A percentile compares a stretch with the other conserved stretches of the same genome.
phyloP scores from a whole-genome alignment of 35 echinoderm and acorn worm species.

The Amphiura filiformis region DNA sequence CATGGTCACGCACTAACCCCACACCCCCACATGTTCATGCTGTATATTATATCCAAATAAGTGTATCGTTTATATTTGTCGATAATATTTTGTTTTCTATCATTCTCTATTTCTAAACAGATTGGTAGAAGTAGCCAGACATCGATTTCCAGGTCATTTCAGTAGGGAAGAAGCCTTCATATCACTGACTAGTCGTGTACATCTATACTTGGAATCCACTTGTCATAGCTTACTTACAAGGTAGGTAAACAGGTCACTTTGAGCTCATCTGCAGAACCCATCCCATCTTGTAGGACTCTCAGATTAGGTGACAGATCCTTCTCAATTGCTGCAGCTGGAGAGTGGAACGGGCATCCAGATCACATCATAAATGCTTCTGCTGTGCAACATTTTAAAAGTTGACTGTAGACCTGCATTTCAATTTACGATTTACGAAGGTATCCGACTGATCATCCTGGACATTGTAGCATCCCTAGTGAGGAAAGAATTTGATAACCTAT shows the following conservation, averaged over 20 bases:
- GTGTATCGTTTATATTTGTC: too few relatives aligned
- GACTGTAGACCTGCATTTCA: background rate
- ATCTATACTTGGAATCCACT: slow-evolving; percentile 77
- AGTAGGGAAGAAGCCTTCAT: slow-evolving; percentile 46
- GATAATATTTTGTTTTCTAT: background rate
- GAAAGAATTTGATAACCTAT: slow-evolving; percentile 87
- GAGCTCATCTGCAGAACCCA: too few relatives aligned
- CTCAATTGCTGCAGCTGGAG: too few relatives aligned
- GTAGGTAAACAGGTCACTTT: slow-evolving; percentile 49
- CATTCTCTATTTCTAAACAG: slow-evolving; percentile 30
- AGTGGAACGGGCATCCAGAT: too few relatives aligned
- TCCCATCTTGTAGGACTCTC: too few relatives aligned
- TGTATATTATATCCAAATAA: too few relatives aligned
- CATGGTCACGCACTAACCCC: too few relatives aligned
- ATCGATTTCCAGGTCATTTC: slow-evolving; percentile 80
- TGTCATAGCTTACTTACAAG: slow-evolving; percentile 62
- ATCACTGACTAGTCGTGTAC: slow-evolving; percentile 62
- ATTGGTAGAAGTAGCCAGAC: slow-evolving; percentile 81
- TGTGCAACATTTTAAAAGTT: too few relatives aligned
- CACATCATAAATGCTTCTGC: too few relatives aligned
- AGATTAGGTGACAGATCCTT: too few relatives aligned
- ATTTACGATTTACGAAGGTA: slow-evolving; percentile 40
- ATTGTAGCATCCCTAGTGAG: slow-evolving; percentile 81
- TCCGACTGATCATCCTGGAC: slow-evolving; percentile 83
- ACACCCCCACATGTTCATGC: too few relatives aligned